phyloP scores from a whole-genome alignment of 2,797 vertebrate genomes.

The Scolopax rusticola region DNA sequence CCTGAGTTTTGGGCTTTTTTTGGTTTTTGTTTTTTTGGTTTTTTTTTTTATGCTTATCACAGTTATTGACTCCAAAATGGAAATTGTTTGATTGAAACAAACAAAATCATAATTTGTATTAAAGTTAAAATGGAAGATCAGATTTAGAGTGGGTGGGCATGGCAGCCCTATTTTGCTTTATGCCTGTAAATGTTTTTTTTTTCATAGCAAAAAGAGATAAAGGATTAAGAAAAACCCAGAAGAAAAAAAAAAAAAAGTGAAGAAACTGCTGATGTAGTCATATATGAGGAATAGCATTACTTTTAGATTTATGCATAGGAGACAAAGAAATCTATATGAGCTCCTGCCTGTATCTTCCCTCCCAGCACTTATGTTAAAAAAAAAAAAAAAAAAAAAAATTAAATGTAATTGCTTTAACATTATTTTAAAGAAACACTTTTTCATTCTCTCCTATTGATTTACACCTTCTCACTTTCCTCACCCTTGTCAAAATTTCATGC shows the following conservation, averaged over 20 bases:
- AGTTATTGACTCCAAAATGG: not conserved
- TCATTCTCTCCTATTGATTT: conserved; percentile 78
- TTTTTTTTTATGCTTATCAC: conserved; percentile 7
- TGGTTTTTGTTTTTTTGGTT: not conserved
- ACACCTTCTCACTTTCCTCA: conserved; percentile 64
- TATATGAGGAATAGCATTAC: conserved; percentile 59
- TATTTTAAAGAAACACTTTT: conserved; percentile 72
- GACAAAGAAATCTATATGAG: conserved; percentile 77
- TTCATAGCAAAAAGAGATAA: conserved; percentile 33
- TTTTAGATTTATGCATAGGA: conserved; percentile 72
- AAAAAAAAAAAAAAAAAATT: not conserved
- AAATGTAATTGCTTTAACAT: conserved; percentile 55
- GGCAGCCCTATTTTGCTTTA: not conserved
- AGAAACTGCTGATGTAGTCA: conserved; percentile 71
- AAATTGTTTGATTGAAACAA: conserved; percentile 46
- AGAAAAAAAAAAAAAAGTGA: conserved; percentile 71
- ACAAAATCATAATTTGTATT: conserved; percentile 15
- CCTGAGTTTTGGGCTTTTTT: not conserved
- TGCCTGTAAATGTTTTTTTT: conserved; percentile 22
- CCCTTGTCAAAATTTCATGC: conserved; percentile 72
- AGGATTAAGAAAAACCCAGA: conserved; percentile 55
- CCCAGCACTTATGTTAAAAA: conserved; percentile 29
- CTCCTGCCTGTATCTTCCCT: conserved; percentile 40
- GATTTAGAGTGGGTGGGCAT: not conserved
- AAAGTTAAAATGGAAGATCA: conserved; percentile 1